These are phyloP conservation scores for Orthosia gracilis DNA, from an alignment of 2,888 invertebrate species.

Conservation along the genomic window DNA sequence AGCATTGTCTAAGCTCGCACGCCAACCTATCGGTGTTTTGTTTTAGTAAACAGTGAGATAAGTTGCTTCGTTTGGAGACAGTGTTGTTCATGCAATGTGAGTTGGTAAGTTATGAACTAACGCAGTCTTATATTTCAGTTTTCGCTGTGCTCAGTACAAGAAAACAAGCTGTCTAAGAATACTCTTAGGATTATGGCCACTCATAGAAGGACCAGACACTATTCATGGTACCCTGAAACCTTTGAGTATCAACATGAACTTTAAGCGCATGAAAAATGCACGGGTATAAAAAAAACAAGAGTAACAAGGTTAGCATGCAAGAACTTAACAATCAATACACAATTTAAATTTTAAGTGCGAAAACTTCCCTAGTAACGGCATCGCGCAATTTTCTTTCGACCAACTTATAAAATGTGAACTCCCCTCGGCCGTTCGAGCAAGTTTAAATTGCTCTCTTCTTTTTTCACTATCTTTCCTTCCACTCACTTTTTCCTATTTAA, in stretches of 20 bases:
- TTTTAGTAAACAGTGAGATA: constrained; percentile 73
- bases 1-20: constrained; percentile 85
- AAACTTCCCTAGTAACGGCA: constrained; percentile 78
- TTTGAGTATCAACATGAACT: not conserved
- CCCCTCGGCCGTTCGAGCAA: constrained; percentile 80
- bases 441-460: constrained; percentile 88
- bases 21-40: constrained; percentile 78
- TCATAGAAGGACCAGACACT: not conserved
- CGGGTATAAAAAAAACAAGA: not conserved
- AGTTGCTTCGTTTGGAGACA: constrained; percentile 47
- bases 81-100: constrained; percentile 18
- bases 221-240: not conserved
- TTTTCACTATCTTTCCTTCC: constrained; percentile 89
- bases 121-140: not conserved
- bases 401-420: constrained; percentile 86
- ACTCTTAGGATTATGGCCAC: not conserved
- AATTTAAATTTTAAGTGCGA: constrained; percentile 63
- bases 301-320: constrained; percentile 38
- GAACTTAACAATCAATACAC: constrained; percentile 62
- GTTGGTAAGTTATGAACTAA: constrained; percentile 13
- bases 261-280: not conserved
- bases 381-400: constrained; percentile 83
- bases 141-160: not conserved
- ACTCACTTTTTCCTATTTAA: constrained; percentile 90
- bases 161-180: not conserved